Conservation (phyloP, 2,113 vertebrate species). For the Geothlypis trichas region DNA sequence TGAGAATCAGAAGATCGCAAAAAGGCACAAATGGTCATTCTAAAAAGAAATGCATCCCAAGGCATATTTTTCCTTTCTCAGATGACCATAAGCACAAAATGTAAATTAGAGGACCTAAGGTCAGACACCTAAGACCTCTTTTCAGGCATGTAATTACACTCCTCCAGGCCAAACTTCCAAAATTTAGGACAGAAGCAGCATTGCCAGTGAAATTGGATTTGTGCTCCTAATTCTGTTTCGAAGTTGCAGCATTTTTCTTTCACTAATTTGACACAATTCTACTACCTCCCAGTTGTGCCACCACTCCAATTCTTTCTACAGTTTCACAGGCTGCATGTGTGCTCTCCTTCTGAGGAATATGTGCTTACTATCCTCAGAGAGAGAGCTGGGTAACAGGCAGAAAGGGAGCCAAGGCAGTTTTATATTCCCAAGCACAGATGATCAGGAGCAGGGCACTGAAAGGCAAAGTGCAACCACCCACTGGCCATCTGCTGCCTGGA, state of each 20-base stretch:
- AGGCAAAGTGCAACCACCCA: background rate
- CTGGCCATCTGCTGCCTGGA: background rate
- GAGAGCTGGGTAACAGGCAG: background rate
- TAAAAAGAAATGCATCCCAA: background rate
- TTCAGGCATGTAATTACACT: background rate
- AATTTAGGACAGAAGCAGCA: background rate
- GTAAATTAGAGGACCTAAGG: background rate
- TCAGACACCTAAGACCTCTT: background rate
- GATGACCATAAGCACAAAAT: background rate
- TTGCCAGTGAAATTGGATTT: background rate
- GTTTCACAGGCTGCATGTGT: background rate
- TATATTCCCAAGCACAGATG: background rate
- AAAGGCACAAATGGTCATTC: background rate
- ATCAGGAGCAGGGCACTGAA: background rate
- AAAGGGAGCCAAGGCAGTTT: background rate
- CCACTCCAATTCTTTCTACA: background rate
- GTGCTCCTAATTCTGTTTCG: background rate
- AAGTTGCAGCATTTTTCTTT: background rate
- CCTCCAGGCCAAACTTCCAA: background rate
- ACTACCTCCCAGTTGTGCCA: no score
- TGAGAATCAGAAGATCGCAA: background rate
- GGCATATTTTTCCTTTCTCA: background rate
- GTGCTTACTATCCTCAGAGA: background rate
- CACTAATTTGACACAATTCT: background rate
- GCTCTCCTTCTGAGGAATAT: background rate